Conservation (phyloP, 1,140 invertebrate species). For the Achroia grisella region DNA sequence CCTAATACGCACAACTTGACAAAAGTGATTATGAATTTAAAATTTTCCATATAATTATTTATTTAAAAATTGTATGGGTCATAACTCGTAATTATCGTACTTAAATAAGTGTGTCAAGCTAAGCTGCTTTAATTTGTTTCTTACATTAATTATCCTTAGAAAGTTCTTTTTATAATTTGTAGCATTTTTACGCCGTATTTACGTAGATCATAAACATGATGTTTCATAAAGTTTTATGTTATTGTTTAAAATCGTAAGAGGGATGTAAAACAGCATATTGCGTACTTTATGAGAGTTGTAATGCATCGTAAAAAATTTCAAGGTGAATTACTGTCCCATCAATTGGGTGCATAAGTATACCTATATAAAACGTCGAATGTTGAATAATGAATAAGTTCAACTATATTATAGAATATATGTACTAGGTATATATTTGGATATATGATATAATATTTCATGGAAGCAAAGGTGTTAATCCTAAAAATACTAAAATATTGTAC, state of each 20-base stretch:
- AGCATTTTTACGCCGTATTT: constrained; percentile 2
- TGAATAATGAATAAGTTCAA: no score
- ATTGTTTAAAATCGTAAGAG: constrained; percentile 12
- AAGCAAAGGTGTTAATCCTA: no score
- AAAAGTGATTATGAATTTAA: neutral
- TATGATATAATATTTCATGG: no score
- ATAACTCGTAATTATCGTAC: no score
- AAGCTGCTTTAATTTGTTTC: neutral
- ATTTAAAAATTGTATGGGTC: neutral
- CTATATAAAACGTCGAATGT: no score
- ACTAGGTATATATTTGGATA: no score
- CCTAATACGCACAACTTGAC: neutral
- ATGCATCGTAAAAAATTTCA: constrained; percentile 9
- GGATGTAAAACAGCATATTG: constrained; percentile 6
- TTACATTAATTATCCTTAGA: constrained; percentile 6
- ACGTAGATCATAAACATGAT: constrained; percentile 4
- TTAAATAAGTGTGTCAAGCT: neutral
- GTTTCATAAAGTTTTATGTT: constrained; percentile 16
- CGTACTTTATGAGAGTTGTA: constrained; percentile 9
- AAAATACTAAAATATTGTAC: no score
- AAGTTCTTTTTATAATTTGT: constrained; percentile 7
- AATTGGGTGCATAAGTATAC: neutral
- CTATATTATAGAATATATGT: no score
- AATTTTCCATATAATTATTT: constrained; percentile 2
- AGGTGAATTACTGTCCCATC: constrained; percentile 5